A percentile compares a stretch with the other conserved stretches of the same genome.
phyloP scores from a whole-genome alignment of 2,797 vertebrate species.

The Setipinna tenuifilis region DNA sequence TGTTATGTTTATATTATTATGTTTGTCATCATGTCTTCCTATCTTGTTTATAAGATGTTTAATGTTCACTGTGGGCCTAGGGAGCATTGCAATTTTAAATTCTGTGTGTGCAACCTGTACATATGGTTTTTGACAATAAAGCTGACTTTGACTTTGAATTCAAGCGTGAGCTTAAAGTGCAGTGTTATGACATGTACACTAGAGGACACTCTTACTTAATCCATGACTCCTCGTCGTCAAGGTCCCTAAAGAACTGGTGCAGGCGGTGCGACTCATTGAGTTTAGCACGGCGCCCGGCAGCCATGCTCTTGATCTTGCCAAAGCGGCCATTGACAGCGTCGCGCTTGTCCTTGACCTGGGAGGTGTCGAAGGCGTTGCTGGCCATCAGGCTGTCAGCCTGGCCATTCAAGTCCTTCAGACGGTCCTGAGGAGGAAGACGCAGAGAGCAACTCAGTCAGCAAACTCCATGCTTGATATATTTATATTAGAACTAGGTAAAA shows the following conservation, averaged over 20 bases:
- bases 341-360: constrained; percentile 94
- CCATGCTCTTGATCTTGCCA: constrained; percentile 92
- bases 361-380: constrained; percentile 94
- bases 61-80: too few species aligned
- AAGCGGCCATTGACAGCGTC: constrained; percentile 92
- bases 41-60: too few species aligned
- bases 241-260: constrained; percentile 98
- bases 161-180: neutral
- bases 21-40: too few species aligned
- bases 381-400: constrained; percentile 97
- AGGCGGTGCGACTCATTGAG: constrained; percentile 96
- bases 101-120: too few species aligned
- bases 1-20: too few species aligned
- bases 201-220: constrained; percentile 84
- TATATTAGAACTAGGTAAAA: too few species aligned
- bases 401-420: constrained; percentile 93
- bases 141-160: too few species aligned
- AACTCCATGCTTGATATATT: neutral
- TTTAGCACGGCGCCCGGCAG: constrained; percentile 82
- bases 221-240: constrained; percentile 98
- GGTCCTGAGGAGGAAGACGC: constrained; percentile 78
- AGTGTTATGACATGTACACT: neutral
- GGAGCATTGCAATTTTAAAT: too few species aligned
- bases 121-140: too few species aligned
- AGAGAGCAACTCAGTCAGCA: neutral